phyloP scores from a whole-genome alignment of 2,888 invertebrate genomes.

The Luperina testacea region DNA sequence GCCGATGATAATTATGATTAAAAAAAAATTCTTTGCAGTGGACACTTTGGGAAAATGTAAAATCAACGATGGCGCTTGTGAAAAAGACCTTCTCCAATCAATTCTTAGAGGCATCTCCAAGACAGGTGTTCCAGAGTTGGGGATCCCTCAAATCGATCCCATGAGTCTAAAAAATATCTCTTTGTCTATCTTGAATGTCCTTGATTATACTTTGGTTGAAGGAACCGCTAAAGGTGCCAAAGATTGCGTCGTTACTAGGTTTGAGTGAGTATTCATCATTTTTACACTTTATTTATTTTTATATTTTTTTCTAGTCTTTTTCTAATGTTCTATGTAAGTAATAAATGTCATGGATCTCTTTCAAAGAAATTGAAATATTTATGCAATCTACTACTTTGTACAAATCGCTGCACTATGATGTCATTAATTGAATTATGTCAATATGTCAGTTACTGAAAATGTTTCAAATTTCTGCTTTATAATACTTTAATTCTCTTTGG shows the following conservation, averaged over 20 bases:
- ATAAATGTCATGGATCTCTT: background rate
- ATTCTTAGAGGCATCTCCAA: constrained; percentile 61
- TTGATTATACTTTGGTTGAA: constrained; percentile 70
- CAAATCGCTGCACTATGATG: background rate
- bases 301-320: background rate
- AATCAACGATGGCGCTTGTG: constrained; percentile 68
- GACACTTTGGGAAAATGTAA: constrained; percentile 68
- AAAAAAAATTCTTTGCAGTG: constrained; percentile 45
- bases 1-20: background rate
- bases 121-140: constrained; percentile 70
- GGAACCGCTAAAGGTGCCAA: constrained; percentile 71
- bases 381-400: background rate
- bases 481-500: no score
- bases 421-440: background rate
- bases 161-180: constrained; percentile 63
- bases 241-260: constrained; percentile 64
- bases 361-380: background rate
- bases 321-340: background rate
- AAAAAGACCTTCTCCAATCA: constrained; percentile 61
- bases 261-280: constrained; percentile 56
- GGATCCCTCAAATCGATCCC: constrained; percentile 74
- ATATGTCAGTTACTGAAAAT: no score
- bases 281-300: no score
- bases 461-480: background rate
- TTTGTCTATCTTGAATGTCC: constrained; percentile 61